Evolutionary conservation across 35 echinoderm and acorn worm genomes (phyloP).

Genomic region (Diadema setosum): DNA sequence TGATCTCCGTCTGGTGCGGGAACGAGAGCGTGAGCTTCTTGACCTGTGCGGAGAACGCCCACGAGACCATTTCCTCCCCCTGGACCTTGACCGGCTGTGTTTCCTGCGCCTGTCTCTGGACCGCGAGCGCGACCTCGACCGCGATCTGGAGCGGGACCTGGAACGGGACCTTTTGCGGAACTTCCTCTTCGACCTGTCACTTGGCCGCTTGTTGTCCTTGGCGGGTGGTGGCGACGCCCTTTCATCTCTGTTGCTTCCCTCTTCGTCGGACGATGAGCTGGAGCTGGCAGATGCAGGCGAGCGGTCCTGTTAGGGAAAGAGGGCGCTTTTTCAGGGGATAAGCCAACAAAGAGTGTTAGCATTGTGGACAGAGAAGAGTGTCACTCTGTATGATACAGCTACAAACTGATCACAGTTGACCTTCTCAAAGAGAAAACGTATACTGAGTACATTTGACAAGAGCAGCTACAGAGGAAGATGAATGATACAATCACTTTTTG

Average conservation of each 20-base stretch:
- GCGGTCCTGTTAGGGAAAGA: constrained; percentile 55
- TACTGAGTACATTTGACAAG: too few species aligned
- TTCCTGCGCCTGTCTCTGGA: neutral
- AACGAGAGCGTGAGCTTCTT: constrained; percentile 47
- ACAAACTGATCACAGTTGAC: neutral
- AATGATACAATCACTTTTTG: too few species aligned
- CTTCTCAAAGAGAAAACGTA: too few species aligned
- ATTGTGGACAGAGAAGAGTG: constrained; percentile 7
- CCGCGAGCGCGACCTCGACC: constrained; percentile 18
- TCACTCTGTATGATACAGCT: neutral
- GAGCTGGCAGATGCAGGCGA: neutral
- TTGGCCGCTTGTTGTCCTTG: neutral
- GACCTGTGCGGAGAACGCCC: neutral
- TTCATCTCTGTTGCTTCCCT: neutral
- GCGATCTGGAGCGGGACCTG: constrained; percentile 24
- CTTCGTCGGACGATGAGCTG: constrained; percentile 3
- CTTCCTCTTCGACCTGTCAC: neutral
- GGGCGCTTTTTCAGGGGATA: constrained; percentile 59
- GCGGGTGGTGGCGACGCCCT: neutral
- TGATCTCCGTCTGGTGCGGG: constrained; percentile 38
- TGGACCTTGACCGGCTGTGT: constrained; percentile 25
- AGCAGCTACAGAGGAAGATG: too few species aligned
- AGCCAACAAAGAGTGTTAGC: constrained; percentile 71
- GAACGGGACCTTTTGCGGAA: constrained; percentile 26
- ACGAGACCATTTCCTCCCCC: constrained; percentile 32